Evolutionary conservation across 2,113 vertebrate species (phyloP).

Genomic region (Callionymus lyra): DNA sequence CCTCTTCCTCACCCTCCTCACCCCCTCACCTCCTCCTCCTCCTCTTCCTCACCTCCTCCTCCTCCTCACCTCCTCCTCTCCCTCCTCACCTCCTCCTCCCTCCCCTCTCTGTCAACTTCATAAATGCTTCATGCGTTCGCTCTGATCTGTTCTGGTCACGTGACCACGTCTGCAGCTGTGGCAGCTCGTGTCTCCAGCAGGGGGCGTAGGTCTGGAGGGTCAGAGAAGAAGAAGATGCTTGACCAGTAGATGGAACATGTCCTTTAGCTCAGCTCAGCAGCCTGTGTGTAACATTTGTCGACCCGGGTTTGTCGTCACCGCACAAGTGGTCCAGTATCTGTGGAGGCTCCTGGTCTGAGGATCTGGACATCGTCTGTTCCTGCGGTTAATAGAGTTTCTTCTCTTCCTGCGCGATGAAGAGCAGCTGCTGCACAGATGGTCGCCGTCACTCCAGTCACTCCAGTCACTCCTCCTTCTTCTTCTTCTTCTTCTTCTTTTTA

Average conservation of each 20-base stretch:
- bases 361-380: no score
- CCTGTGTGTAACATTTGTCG: background rate
- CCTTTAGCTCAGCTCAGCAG: no score
- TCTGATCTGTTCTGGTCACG: constrained; percentile 61
- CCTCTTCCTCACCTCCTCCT: constrained; percentile 11
- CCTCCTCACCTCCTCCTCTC: no score
- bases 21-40: constrained; percentile 58
- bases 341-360: no score
- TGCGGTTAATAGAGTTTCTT: no score
- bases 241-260: no score
- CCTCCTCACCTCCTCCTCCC: constrained; percentile 23
- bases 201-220: background rate
- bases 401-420: no score
- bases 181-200: constrained; percentile 30
- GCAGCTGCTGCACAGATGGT: constrained; percentile 77
- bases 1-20: constrained; percentile 20
- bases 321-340: background rate
- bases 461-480: no score
- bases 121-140: constrained; percentile 65
- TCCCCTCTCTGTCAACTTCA: constrained; percentile 60
- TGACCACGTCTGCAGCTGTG: constrained; percentile 58
- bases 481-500: constrained; percentile 31
- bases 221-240: no score
- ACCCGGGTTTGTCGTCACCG: background rate
- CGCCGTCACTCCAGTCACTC: constrained; percentile 57